phyloP scores from a whole-genome alignment of 2,797 vertebrate genomes.

The Microhierax caerulescens region DNA sequence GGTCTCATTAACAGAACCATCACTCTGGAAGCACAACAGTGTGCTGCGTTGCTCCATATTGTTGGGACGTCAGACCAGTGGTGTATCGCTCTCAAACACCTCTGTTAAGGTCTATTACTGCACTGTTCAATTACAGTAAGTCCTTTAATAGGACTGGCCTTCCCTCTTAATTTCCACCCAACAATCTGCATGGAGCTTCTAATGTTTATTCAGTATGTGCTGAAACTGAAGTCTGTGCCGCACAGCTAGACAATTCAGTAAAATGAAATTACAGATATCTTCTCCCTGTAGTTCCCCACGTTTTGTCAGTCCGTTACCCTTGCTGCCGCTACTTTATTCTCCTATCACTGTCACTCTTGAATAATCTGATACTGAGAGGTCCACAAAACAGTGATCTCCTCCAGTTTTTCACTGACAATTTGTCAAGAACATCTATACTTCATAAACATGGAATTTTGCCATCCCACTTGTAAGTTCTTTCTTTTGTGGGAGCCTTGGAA shows the following conservation, averaged over 20 bases:
- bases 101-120: not conserved
- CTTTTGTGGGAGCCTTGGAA: not conserved
- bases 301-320: not conserved
- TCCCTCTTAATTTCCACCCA: not conserved
- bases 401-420: not conserved
- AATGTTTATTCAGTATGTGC: not conserved
- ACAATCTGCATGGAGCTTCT: not conserved
- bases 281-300: not conserved
- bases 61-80: not conserved
- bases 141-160: not conserved
- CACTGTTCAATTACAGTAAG: not conserved
- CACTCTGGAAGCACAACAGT: rapidly evolving
- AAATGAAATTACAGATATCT: not conserved
- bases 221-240: not conserved
- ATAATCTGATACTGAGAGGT: not conserved
- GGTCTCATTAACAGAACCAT: not conserved
- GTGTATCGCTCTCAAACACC: rapidly evolving
- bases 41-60: rapidly evolving
- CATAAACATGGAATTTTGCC: not conserved
- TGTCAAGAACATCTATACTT: not conserved
- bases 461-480: not conserved
- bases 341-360: not conserved
- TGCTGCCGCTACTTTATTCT: not conserved
- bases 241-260: not conserved
- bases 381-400: not conserved